These are phyloP conservation scores for Cryptus viduatorius DNA, from an alignment of 2,888 invertebrate species.

Conservation along the genomic window DNA sequence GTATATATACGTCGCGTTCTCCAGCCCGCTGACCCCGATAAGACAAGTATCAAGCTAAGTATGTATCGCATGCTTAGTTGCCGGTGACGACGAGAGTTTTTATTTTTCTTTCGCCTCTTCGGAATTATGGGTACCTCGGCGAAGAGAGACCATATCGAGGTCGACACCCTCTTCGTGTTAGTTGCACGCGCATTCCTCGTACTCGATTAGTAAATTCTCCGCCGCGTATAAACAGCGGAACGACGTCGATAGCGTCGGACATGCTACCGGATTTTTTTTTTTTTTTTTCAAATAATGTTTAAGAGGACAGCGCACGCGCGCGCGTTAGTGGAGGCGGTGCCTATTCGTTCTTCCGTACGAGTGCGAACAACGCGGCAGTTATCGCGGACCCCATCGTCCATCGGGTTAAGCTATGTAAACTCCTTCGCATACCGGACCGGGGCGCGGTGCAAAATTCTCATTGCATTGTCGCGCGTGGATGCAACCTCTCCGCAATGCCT, in stretches of 20 bases:
- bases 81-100: constrained; percentile 28
- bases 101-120: constrained; percentile 28
- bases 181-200: background rate
- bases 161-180: constrained; percentile 74
- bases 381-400: background rate
- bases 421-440: constrained; percentile 72
- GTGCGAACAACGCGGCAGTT: constrained; percentile 33
- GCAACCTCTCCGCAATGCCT: constrained; percentile 37
- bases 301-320: background rate
- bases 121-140: constrained; percentile 59
- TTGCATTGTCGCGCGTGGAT: constrained; percentile 71
- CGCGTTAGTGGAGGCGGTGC: constrained; percentile 1
- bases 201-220: background rate
- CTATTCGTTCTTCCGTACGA: constrained; percentile 35
- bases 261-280: background rate
- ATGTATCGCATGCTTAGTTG: constrained; percentile 40
- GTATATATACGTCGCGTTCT: constrained; percentile 57
- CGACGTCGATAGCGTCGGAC: background rate
- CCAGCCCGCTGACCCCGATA: constrained; percentile 70
- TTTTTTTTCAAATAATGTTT: background rate
- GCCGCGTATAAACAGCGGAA: background rate
- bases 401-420: constrained; percentile 26
- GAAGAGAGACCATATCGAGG: constrained; percentile 72
- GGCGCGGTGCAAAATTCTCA: constrained; percentile 71
- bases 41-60: constrained; percentile 67